Evolutionary conservation across 1,140 invertebrate genomes (phyloP).

Genomic region (Papilio xuthus): DNA sequence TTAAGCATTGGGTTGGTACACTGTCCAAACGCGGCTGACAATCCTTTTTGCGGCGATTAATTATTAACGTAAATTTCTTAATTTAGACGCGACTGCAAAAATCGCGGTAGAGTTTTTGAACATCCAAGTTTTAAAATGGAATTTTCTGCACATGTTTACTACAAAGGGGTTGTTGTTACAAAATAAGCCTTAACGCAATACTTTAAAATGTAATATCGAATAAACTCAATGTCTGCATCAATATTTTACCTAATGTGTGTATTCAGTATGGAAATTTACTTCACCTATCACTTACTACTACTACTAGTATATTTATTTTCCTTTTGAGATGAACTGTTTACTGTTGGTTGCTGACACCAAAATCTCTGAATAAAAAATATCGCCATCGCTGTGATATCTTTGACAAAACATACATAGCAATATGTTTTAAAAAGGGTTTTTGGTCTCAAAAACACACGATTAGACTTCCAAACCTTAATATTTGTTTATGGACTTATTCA

Average conservation of each 20-base stretch:
- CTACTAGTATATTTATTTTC: neutral
- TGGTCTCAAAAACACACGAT: too few relatives aligned
- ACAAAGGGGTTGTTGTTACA: neutral
- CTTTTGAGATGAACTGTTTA: neutral
- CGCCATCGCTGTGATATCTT: too few relatives aligned
- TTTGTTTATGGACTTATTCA: neutral
- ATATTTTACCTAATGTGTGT: neutral
- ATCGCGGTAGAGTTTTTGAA: conserved; percentile 42
- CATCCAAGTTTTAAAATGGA: neutral
- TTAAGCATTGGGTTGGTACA: conserved; percentile 68
- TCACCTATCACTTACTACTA: neutral
- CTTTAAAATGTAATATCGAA: neutral
- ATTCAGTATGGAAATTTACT: neutral
- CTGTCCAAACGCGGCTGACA: conserved; percentile 76
- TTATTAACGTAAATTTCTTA: conserved; percentile 78
- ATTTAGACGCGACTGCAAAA: conserved; percentile 71
- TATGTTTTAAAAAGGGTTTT: too few relatives aligned
- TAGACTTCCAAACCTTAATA: neutral
- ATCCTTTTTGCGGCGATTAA: conserved; percentile 77
- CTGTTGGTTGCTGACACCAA: too few relatives aligned
- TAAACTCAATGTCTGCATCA: neutral
- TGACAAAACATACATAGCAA: too few relatives aligned
- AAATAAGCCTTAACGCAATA: conserved; percentile 1
- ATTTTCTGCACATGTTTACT: neutral
- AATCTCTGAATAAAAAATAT: too few relatives aligned